A percentile compares a stretch with the other conserved stretches of the same genome.
Evolutionary conservation across 2,113 vertebrate species (phyloP).

Genomic region (Uropsilus gracilis): DNA sequence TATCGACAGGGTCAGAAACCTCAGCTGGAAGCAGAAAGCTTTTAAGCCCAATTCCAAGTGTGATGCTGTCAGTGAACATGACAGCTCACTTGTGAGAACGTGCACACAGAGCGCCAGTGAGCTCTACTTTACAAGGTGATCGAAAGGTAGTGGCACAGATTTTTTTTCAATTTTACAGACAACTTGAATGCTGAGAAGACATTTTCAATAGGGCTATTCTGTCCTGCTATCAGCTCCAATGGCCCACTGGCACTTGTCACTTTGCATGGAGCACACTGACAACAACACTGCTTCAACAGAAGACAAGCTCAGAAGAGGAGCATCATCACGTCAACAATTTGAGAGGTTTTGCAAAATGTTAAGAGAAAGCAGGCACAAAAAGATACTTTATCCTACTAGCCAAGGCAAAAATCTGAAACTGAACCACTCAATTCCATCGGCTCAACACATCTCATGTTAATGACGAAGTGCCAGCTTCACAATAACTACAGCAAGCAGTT

Average conservation of each 20-base stretch:
- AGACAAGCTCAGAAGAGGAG: background rate
- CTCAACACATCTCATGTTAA: no score
- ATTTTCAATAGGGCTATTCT: conserved; percentile 17
- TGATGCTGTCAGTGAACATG: background rate
- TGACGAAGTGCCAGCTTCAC: no score
- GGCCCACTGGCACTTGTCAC: background rate
- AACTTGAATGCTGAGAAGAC: background rate
- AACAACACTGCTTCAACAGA: background rate
- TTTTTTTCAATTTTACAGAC: background rate
- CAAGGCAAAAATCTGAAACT: conserved; percentile 13
- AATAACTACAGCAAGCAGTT: no score
- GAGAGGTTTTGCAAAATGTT: conserved; percentile 15
- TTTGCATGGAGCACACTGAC: background rate
- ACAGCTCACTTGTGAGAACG: background rate
- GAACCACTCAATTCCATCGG: background rate
- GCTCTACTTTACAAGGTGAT: background rate
- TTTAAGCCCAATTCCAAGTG: background rate
- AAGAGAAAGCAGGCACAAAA: conserved; percentile 37
- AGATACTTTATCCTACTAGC: background rate
- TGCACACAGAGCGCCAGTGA: background rate
- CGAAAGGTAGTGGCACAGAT: background rate
- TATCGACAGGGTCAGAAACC: conserved; percentile 37
- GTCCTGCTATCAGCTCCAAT: background rate
- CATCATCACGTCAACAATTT: background rate
- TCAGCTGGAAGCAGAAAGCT: conserved; percentile 50